Conservation (phyloP, 2,113 vertebrate species). For the Pelecanus crispus region DNA sequence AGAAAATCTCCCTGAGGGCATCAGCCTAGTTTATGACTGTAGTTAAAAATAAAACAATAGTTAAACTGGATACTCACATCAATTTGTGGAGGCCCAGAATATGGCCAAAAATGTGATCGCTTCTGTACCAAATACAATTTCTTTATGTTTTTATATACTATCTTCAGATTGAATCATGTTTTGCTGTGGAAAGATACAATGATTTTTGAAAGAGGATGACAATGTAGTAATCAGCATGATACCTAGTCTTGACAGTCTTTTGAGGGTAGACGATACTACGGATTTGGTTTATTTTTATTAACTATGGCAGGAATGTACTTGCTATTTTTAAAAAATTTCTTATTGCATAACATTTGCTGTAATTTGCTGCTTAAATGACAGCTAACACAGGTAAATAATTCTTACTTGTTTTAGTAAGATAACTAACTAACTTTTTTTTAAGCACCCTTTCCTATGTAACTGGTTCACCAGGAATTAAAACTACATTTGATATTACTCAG, state of each 20-base stretch:
- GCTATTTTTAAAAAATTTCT: no score
- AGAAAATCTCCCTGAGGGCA: slow-evolving; percentile 8
- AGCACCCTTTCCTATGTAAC: neutral
- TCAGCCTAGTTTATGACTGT: neutral
- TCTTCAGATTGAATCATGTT: neutral
- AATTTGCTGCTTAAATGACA: neutral
- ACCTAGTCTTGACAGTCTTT: neutral
- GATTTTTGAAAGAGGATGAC: neutral
- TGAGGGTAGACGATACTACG: neutral
- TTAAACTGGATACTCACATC: neutral
- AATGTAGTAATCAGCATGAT: neutral
- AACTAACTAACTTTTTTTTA: neutral
- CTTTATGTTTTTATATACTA: neutral
- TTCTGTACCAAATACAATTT: neutral
- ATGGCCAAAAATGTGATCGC: neutral
- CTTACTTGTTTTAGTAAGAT: neutral
- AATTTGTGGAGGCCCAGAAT: neutral
- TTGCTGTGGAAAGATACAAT: neutral
- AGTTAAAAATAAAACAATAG: slow-evolving; percentile 26
- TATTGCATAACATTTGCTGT: neutral
- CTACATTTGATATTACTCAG: neutral
- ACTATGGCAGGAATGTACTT: neutral
- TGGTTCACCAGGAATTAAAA: neutral
- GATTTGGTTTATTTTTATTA: neutral
- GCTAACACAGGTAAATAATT: neutral